Percentiles rank a stretch among this genome's conserved stretches.
phyloP scores from a whole-genome alignment of 2,888 invertebrate genomes.

The Tinea trinotella region DNA sequence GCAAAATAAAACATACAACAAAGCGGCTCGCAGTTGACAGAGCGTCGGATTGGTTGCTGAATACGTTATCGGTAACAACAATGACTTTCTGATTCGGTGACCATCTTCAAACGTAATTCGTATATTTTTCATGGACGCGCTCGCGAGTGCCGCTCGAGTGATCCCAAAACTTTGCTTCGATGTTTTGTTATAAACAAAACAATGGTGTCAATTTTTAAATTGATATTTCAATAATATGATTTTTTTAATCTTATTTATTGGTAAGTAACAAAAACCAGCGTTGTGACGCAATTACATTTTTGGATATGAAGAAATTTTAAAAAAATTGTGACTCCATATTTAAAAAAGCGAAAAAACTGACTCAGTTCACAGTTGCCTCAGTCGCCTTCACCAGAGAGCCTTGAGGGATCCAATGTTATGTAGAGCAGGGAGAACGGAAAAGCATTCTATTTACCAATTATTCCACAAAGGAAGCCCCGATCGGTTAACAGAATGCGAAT shows the following conservation, averaged over 20 bases:
- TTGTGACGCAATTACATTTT: too few species aligned
- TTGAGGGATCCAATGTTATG: too few species aligned
- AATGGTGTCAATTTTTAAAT: background rate
- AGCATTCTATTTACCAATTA: too few species aligned
- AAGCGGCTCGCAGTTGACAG: slow-evolving; percentile 7
- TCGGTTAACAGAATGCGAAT: too few species aligned
- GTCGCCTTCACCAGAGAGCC: too few species aligned
- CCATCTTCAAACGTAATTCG: slow-evolving; percentile 58
- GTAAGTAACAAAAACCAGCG: too few species aligned
- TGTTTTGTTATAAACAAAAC: background rate
- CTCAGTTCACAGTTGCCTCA: too few species aligned
- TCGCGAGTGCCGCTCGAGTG: slow-evolving; percentile 7
- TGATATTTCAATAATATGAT: background rate
- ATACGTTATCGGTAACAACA: slow-evolving; percentile 59
- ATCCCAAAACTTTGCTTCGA: background rate
- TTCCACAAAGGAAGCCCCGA: too few species aligned
- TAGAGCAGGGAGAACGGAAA: too few species aligned
- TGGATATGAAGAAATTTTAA: too few species aligned
- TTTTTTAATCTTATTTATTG: background rate
- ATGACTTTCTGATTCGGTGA: slow-evolving; percentile 65
- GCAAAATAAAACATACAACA: slow-evolving; percentile 8
- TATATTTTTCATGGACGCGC: slow-evolving; percentile 44
- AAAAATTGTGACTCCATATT: too few species aligned
- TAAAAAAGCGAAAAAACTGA: too few species aligned
- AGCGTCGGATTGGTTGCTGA: slow-evolving; percentile 39